Base-by-base conservation (phyloP, 2,888 invertebrate species). In the Parasteatoda lunata region DNA sequence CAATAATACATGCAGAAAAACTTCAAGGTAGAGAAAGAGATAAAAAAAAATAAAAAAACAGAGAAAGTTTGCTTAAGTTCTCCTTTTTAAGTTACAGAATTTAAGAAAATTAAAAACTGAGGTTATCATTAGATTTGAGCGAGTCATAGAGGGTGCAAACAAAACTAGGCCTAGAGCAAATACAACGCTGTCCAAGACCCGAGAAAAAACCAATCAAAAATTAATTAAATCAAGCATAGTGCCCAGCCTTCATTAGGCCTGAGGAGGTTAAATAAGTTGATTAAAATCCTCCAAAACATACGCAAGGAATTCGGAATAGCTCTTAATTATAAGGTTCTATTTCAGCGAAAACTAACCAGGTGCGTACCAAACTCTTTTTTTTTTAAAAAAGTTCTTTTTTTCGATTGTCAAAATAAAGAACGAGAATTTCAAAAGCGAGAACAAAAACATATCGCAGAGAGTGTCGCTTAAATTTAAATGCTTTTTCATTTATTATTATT, bases 211-310 rank as follows among this genome's bases (percentile, higher is more conserved):
- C 87, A 88, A 88, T 88, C 83, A 88, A 88, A 88, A 88, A 88
- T 88, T 88, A 88, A 88, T 88, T 88, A 88, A 88, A 88, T 88
- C 87, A 88, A 88, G 80, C 82, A 83, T 66, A 78, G 87, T 79
- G 70, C 87, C 77, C 71, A 75, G 72, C 65, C 87, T 88, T 88
- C 87, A 88, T 88, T 88, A 88, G 87, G 78, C 87, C 83, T 70
- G 83, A 83, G 87, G 87, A 88, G 82, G 87, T 88, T 88, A 83
- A 88, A 88, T 83, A 88, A 88, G 87, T 88, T 88, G 87, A 88
- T 88, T 88, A 88, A 88, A 88, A 88, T 83, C 82, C 66, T 70
- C 77, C 82, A 83, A 88, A 88, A 88, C 75, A 88, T 83, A 88
- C 83, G 87, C 87, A 88, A 88, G 87, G 83, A 88, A 88, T 88